Percentiles rank a stretch among this genome's conserved stretches.
phyloP scores from a whole-genome alignment of 2,888 invertebrate species.

The Caenorhabditis zanzibari region DNA sequence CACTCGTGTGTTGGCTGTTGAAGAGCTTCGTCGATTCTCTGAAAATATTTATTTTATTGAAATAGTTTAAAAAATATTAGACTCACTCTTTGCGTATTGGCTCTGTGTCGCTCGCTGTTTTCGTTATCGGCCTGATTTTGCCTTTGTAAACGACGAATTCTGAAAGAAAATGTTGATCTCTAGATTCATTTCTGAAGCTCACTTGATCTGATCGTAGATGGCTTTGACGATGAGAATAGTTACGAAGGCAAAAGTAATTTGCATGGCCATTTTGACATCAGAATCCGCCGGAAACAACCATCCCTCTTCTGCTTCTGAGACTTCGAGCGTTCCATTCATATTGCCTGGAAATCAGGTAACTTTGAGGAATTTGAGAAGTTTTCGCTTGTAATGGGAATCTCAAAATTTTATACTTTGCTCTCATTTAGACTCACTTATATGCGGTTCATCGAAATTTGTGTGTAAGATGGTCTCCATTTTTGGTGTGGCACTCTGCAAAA shows the following conservation, averaged over 20 bases:
- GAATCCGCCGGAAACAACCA: slow-evolving; percentile 28
- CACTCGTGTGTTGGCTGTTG: slow-evolving; percentile 79
- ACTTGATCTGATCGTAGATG: slow-evolving; percentile 6
- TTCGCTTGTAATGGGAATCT: too few relatives aligned
- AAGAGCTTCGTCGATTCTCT: slow-evolving; percentile 63
- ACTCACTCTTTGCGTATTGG: slow-evolving; percentile 4
- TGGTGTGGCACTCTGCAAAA: neutral
- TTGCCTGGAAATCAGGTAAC: neutral
- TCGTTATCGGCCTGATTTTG: neutral
- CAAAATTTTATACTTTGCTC: neutral
- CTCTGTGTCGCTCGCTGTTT: neutral
- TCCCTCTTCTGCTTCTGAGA: slow-evolving; percentile 15
- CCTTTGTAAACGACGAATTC: neutral
- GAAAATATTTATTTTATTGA: neutral
- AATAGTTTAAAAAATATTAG: neutral
- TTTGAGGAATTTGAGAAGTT: neutral
- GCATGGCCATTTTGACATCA: slow-evolving; percentile 8
- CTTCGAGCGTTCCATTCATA: neutral
- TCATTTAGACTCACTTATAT: neutral
- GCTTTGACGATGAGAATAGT: slow-evolving; percentile 10
- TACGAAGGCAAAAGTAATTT: neutral
- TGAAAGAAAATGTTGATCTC: neutral
- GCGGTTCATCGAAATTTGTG: neutral
- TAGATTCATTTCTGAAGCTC: neutral
- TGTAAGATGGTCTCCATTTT: neutral